Evolutionary conservation across 2,113 vertebrate species (phyloP).

Genomic region (Larimichthys polyactis): DNA sequence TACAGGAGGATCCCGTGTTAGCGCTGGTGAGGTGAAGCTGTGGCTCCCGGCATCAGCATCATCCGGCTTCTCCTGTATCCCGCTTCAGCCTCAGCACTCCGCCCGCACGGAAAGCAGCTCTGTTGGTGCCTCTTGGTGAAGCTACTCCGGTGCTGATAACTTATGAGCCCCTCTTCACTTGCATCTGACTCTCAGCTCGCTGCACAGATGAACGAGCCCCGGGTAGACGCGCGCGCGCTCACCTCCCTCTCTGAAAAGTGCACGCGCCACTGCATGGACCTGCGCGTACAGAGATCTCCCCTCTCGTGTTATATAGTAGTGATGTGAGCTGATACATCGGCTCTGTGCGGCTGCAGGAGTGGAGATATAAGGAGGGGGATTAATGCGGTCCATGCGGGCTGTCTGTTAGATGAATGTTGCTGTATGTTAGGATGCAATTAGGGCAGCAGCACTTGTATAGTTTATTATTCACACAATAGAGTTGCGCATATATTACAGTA

Average conservation of each 20-base stretch:
- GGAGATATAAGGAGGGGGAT: constrained; percentile 19
- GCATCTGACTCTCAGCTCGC: constrained; percentile 43
- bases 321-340: constrained; percentile 22
- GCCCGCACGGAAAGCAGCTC: constrained; percentile 3
- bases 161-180: constrained; percentile 46
- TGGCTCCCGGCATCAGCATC: constrained; percentile 62
- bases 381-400: constrained; percentile 5
- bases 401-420: constrained; percentile 30
- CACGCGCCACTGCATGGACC: constrained; percentile 53
- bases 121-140: not conserved
- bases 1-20: constrained; percentile 30
- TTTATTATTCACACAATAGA: not conserved
- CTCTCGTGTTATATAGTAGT: not conserved
- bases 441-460: not conserved
- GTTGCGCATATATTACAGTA: constrained; percentile 5
- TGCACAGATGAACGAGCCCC: constrained; percentile 28
- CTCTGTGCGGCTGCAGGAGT: constrained; percentile 26
- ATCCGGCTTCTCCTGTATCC: not conserved
- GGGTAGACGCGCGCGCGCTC: constrained; percentile 38
- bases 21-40: constrained; percentile 41
- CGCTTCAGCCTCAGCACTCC: not conserved
- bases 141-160: constrained; percentile 39
- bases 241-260: not conserved
- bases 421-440: constrained; percentile 36
- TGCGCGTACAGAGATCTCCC: not conserved